These are phyloP conservation scores for Euzetes globulus DNA, from an alignment of 2,888 invertebrate genomes.

Conservation along the genomic window DNA sequence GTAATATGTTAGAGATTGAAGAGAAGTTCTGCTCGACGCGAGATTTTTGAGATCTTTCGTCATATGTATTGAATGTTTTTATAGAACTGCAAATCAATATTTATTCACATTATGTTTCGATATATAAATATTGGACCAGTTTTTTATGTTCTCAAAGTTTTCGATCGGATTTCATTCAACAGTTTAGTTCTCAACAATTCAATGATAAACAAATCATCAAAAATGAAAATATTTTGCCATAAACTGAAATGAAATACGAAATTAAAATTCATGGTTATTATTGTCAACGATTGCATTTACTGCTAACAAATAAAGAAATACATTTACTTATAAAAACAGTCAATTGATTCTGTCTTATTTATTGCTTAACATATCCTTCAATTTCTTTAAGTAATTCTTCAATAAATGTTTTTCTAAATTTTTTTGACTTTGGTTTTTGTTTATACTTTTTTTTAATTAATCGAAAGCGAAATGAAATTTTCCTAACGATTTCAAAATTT, in stretches of 20 bases:
- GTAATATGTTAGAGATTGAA: too few relatives aligned
- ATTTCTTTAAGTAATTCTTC: not conserved
- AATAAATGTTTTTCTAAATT: not conserved
- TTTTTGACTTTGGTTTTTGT: not conserved
- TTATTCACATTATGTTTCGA: slow-evolving; percentile 13
- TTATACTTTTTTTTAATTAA: not conserved
- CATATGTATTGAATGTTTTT: not conserved
- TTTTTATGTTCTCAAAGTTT: not conserved
- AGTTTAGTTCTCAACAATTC: not conserved
- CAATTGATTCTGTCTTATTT: not conserved
- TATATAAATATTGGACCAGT: slow-evolving; percentile 14
- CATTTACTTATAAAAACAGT: not conserved
- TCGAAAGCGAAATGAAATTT: not conserved
- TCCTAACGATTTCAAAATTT: not conserved
- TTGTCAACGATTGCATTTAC: not conserved
- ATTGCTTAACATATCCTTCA: slow-evolving; percentile 18
- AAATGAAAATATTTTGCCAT: not conserved
- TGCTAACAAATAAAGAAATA: not conserved
- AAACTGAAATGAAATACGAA: not conserved
- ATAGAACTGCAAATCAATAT: not conserved
- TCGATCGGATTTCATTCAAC: not conserved
- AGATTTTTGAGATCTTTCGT: not conserved
- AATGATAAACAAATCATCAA: not conserved
- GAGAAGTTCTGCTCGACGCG: not conserved
- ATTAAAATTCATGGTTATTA: slow-evolving; percentile 12